Base-by-base conservation (phyloP, 2,113 vertebrate species). In the Montifringilla adamsi region DNA sequence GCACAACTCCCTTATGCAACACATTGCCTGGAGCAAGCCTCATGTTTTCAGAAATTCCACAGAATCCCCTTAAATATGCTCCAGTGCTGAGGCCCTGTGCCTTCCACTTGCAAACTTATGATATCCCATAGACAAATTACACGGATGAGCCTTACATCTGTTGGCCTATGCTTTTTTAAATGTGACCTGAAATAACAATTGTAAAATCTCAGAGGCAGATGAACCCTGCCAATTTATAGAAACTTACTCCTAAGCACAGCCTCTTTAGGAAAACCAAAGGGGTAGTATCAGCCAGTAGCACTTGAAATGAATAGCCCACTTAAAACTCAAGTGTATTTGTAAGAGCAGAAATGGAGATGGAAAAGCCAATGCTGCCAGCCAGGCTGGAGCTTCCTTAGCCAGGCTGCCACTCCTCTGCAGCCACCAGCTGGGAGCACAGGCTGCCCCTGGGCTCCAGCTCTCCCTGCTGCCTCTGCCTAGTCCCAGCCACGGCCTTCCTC, bases 1-100 rank as follows among this genome's bases (percentile, higher is more conserved):
- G 81, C 87, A 73, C 70, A 95, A 92, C 50, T 11, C 23, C 49
- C 58, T 95, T 94, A 97, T 55, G 84, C 70, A 97, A 93, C n/a
- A 18, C 2, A 5, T 28, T 82, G 87, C 93, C 93, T 67, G 55
- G 11, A 72, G 88, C 9, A 6, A 2, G 3, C 37, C 55, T 52
- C 67, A 21, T 79, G 37, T 80, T 88, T 89, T 76, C 86, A 87
- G 55, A 81, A 92, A 94, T 83, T 74, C 83, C 80, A 81, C 41
- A 90, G 79, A 86, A 96, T 69, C 13, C 20, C 49, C 49, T 77
- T 83, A 56, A 75, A 93, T 72, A 50, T 73, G 44, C n/a, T 82
- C 26, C 60, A 91, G 44, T 21, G 44, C 60, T 72, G 52, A 87
- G 56, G 56, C 44, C 17, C 56, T 63, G 35, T 41, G 30, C 33